Conservation (phyloP, 1,140 invertebrate species). For the Lordiphosa collinella region DNA sequence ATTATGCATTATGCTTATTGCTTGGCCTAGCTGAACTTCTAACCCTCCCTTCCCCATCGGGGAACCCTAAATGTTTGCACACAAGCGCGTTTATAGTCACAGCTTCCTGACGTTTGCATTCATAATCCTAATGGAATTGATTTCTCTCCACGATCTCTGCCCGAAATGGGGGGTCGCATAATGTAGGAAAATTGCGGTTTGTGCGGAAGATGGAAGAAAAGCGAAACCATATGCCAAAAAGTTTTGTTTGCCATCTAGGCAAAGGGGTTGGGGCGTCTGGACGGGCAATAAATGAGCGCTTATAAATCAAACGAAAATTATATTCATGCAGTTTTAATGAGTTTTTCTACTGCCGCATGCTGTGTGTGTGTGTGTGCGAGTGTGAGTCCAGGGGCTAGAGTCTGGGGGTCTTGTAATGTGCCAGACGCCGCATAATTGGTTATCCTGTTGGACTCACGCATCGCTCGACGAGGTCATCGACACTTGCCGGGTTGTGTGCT, state of each 20-base stretch:
- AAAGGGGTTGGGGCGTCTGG: no score
- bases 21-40: conserved; percentile 23
- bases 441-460: conserved; percentile 52
- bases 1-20: conserved; percentile 67
- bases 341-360: conserved; percentile 41
- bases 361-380: conserved; percentile 15
- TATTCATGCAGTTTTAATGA: conserved; percentile 78
- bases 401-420: conserved; percentile 26
- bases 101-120: conserved; percentile 69
- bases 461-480: conserved; percentile 47
- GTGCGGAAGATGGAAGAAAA: conserved; percentile 35
- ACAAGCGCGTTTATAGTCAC: conserved; percentile 73
- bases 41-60: background rate
- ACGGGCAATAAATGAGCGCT: conserved; percentile 54
- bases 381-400: background rate
- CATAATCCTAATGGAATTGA: conserved; percentile 78
- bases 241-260: conserved; percentile 3
- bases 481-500: conserved; percentile 9
- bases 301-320: conserved; percentile 77
- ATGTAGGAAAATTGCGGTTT: conserved; percentile 67
- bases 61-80: conserved; percentile 65
- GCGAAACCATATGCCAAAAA: conserved; percentile 54
- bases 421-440: conserved; percentile 64
- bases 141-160: conserved; percentile 26
- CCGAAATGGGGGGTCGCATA: conserved; percentile 41